Evolutionary conservation across 1,140 invertebrate genomes (phyloP), one percentile per base, ranked within the genome.

Genomic region (Danaus melanippus): DNA sequence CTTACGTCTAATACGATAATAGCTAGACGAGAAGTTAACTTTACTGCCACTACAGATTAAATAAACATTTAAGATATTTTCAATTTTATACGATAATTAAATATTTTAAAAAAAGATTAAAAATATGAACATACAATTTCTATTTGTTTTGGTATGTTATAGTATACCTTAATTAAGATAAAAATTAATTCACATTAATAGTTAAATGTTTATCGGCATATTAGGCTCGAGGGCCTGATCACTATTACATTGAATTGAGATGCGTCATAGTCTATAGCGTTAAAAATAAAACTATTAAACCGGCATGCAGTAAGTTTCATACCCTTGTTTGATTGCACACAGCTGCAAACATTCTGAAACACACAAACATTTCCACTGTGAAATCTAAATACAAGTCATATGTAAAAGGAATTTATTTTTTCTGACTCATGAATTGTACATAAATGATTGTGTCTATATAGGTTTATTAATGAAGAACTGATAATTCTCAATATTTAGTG

Each of bases 311-410:
- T 76, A 82, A 78, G 67, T 77, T 80, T 64, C 73, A 63, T 76
- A 79, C 72, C 79, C 71, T 60, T 63, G 56, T 76, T 78, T 69
- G 61, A 32, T 79, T 85, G 82, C 82, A 84, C 82, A 85, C 82
- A 76, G 69, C 82, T 82, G 80, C 75, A 67, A 64, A 67, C 60
- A 66, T 69, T 68, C 73, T 71, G 63, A 60, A 57, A 57, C 50
- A 41, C 46, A 60, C 12, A 43, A 39, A 46, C n/a, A 10, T 21
- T n/a, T 44, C 12, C 10, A 46, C 43, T 3, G 21, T 32, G 5
- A 32, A 32, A 32, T 32, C 21, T 32, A 32, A 32, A 32, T 32
- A 32, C 2, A 32, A 32, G 6, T 7, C 2, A 32, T 32, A 32
- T 5, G 6, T 32, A 32, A 3, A 7, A 32, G 2, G 6, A 32